Conservation (phyloP, 2,113 vertebrate species). For the Naja naja region DNA sequence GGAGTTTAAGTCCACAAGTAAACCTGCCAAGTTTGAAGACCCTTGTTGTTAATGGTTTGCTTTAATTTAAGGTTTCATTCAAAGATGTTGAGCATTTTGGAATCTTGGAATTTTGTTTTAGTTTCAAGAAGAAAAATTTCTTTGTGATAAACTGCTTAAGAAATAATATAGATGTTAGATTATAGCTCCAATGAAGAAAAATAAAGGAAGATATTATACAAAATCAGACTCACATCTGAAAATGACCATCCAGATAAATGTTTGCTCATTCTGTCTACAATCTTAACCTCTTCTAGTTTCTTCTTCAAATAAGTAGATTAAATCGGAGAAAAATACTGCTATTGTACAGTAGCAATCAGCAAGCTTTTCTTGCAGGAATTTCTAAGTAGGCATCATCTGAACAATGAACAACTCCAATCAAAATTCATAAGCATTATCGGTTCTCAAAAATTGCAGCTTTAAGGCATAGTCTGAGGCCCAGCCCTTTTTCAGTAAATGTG, state of each 20-base stretch:
- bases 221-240: not conserved
- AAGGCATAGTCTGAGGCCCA: not conserved
- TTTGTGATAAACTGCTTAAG: not conserved
- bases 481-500: not conserved
- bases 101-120: not conserved
- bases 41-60: not conserved
- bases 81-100: not conserved
- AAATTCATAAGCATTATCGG: not conserved
- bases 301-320: not conserved
- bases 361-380: not conserved
- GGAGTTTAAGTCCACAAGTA: no score
- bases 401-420: not conserved
- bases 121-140: not conserved
- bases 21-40: no score
- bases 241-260: not conserved
- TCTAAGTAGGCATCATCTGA: not conserved
- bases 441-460: not conserved
- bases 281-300: not conserved
- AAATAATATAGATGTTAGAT: not conserved
- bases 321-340: not conserved
- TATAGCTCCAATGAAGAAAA: not conserved
- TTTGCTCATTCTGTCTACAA: not conserved
- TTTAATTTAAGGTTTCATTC: not conserved
- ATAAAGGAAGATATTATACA: not conserved
- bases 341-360: not conserved